phyloP scores from a whole-genome alignment of 2,113 vertebrate species.

The Stegastes partitus region DNA sequence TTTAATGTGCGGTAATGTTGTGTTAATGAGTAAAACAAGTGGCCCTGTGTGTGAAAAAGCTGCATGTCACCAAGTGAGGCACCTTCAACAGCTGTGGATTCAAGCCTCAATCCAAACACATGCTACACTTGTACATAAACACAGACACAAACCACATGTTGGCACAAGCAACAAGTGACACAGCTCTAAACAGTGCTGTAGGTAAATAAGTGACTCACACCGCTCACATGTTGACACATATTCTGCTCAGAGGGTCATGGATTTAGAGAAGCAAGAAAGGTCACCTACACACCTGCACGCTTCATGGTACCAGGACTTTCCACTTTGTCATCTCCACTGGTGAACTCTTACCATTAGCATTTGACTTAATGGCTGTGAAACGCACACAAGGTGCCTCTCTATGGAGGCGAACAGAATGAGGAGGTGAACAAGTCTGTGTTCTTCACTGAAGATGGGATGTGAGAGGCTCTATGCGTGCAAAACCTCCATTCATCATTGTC shows the following conservation, averaged over 20 bases:
- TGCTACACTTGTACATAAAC: conserved; percentile 49
- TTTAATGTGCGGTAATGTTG: conserved; percentile 60
- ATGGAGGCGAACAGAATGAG: conserved; percentile 17
- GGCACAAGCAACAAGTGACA: conserved; percentile 35
- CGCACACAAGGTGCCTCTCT: conserved; percentile 35
- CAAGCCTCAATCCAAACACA: conserved; percentile 51
- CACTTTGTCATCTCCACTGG: conserved; percentile 48
- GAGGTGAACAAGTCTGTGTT: conserved; percentile 40
- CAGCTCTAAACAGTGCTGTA: not conserved
- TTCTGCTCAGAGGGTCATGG: conserved; percentile 36
- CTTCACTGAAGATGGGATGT: conserved; percentile 42
- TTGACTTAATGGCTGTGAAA: conserved; percentile 19
- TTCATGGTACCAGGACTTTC: conserved; percentile 27
- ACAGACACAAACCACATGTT: conserved; percentile 42
- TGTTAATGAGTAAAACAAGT: conserved; percentile 63
- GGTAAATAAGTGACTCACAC: conserved; percentile 40
- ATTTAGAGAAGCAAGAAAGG: conserved; percentile 33
- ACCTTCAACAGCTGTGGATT: conserved; percentile 55
- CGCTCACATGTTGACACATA: conserved; percentile 51
- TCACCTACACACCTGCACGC: conserved; percentile 62
- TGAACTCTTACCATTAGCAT: conserved; percentile 29
- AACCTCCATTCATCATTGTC: conserved; percentile 76
- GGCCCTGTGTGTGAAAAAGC: conserved; percentile 30
- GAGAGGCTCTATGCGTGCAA: conserved; percentile 65
- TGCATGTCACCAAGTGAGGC: conserved; percentile 20